Base-by-base conservation (phyloP, 1,140 invertebrate species). In the Ceratoteleas bidentatus region DNA sequence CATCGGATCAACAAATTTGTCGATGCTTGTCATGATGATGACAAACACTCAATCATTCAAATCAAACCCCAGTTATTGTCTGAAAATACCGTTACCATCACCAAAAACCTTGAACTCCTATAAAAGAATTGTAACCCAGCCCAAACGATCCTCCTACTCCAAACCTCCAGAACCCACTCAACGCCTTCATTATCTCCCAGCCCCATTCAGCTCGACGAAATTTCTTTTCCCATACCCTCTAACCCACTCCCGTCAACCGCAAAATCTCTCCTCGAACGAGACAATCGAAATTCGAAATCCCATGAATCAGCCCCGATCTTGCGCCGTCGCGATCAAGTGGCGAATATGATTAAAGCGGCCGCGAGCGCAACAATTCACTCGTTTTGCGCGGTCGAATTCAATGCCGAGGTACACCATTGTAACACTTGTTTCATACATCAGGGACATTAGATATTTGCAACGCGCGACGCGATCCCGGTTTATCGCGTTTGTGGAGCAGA, bases 361-460 rank as follows among this genome's bases (percentile, higher is more conserved):
- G 49, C 15, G n/a, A 10, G 14, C 13, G 6, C 49, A 50, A 50
- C 49, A 50, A 16, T 8, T 24, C 14, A 13, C 13, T 11, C 14
- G n/a, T 16, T 50, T 50, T 24, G 15, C 15, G 49, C 16, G 6
- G 5, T 3, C 10, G 15, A 57, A 58, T 69, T 69, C 32, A 50
- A 70, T 60, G 16, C 9, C 54, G 9, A 7, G 33, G 2, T 54
- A 52, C 32, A 43, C 40, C 40, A 70, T 40, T 60, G 56, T 70
- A 53, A 54, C 66, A 54, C 40, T 61, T 45, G 57, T 72, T 72
- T 53, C 38, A 45, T 45, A 72, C 57, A 54, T 54, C 57, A 61
- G 10, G 32, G 68, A 72, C 47, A 84, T 73, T 38, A 53, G 54
- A 64, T 56, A 72, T 49, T 73, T 58, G 57, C 40, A 61, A 11